These are phyloP conservation scores for Danionella dracula DNA, from an alignment of 2,797 vertebrate species.

Conservation along the genomic window DNA sequence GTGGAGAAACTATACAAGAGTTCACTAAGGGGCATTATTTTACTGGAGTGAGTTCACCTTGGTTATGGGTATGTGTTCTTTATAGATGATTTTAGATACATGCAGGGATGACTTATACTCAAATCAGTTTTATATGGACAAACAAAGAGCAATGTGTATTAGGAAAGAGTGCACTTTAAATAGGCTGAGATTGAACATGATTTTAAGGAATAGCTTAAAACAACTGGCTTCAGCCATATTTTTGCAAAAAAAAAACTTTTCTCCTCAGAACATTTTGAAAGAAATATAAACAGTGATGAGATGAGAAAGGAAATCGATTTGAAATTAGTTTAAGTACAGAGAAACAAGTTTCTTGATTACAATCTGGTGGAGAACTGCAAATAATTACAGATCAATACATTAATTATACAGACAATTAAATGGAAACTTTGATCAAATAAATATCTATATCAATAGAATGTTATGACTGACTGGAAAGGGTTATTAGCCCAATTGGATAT, in stretches of 20 bases:
- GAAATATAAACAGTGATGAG: no score
- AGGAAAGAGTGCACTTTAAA: conserved; percentile 65
- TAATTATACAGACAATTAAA: no score
- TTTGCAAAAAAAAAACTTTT: no score
- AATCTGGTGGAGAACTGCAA: no score
- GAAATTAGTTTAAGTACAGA: no score
- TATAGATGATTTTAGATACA: conserved; percentile 49
- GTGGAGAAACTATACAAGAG: conserved; percentile 70
- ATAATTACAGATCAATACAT: no score
- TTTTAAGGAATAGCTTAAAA: not conserved
- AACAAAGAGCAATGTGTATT: conserved; percentile 48
- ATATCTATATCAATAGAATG: conserved; percentile 69
- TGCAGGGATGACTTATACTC: conserved; percentile 45
- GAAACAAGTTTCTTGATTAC: no score
- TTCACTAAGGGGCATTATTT: conserved; percentile 67
- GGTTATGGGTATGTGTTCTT: conserved; percentile 38
- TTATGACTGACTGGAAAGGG: conserved; percentile 80
- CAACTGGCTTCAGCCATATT: not conserved
- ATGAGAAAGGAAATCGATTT: no score
- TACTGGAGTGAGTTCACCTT: conserved; percentile 53
- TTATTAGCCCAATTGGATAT: conserved; percentile 68
- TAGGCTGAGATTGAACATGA: conserved; percentile 36
- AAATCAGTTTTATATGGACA: conserved; percentile 46
- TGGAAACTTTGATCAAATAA: no score
- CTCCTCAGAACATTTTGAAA: no score